Conservation (phyloP, 2,888 invertebrate genomes). For the Zygaena filipendulae region DNA sequence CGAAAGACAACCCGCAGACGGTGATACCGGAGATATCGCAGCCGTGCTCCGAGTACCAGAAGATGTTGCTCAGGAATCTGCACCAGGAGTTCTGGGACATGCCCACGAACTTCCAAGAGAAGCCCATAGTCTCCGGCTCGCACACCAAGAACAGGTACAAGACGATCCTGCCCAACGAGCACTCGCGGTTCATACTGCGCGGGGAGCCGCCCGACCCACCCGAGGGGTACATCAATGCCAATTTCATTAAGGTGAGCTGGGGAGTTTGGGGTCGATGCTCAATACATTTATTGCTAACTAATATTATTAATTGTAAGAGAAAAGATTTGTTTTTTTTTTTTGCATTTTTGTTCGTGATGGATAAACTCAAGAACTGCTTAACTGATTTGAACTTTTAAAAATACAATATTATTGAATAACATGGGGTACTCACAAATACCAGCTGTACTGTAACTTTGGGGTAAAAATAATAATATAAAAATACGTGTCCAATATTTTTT, state of each 20-base stretch:
- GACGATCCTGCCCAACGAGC: conserved; percentile 90
- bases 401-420: background rate
- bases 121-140: conserved; percentile 88
- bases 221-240: conserved; percentile 92
- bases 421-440: too few relatives aligned
- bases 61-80: conserved; percentile 71
- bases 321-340: too few relatives aligned
- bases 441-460: too few relatives aligned
- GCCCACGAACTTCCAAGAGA: conserved; percentile 91
- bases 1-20: conserved; percentile 46
- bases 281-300: too few relatives aligned
- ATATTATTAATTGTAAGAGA: background rate
- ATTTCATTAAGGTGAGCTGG: conserved; percentile 87
- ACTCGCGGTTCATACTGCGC: conserved; percentile 81
- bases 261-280: too few relatives aligned
- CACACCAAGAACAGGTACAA: conserved; percentile 91
- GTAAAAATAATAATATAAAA: too few relatives aligned
- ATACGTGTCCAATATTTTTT: too few relatives aligned
- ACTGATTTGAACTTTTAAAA: too few relatives aligned
- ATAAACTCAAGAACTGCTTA: too few relatives aligned
- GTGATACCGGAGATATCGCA: conserved; percentile 41
- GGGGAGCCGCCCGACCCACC: conserved; percentile 50
- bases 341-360: too few relatives aligned
- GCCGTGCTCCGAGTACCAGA: conserved; percentile 72
- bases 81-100: conserved; percentile 94